These are phyloP conservation scores for Plagiodera versicolora DNA, from an alignment of 2,888 invertebrate genomes.

Conservation along the genomic window DNA sequence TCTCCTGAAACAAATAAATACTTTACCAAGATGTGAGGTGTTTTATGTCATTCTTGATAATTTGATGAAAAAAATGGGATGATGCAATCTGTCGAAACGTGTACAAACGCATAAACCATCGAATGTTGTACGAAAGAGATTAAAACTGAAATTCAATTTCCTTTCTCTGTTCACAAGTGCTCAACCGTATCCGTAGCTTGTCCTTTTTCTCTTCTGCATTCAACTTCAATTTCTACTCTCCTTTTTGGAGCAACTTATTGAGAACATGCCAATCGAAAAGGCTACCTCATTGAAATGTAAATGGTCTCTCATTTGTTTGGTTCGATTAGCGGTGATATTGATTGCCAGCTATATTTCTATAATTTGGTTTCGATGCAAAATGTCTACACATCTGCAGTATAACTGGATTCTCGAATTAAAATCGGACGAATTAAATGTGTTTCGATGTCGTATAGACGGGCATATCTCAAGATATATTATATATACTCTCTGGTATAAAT, in stretches of 20 bases:
- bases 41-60: too few relatives aligned
- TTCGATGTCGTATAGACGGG: not conserved
- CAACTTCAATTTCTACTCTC: not conserved
- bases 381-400: constrained; percentile 21
- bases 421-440: not conserved
- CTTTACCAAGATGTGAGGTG: too few relatives aligned
- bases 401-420: constrained; percentile 21
- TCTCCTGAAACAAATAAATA: too few relatives aligned
- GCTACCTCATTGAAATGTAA: constrained; percentile 35
- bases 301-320: constrained; percentile 41
- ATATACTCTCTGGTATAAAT: not conserved
- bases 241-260: not conserved
- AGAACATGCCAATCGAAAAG: not conserved
- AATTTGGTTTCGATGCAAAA: constrained; percentile 44
- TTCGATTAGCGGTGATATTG: constrained; percentile 42
- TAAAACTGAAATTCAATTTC: not conserved
- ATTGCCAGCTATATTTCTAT: constrained; percentile 38
- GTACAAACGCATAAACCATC: not conserved
- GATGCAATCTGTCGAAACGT: too few relatives aligned
- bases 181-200: not conserved
- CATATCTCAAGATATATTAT: not conserved
- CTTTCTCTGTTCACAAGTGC: not conserved
- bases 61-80: too few relatives aligned
- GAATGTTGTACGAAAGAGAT: not conserved
- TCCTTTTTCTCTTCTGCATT: not conserved